These are phyloP conservation scores for Plutomurus gul DNA, from an alignment of 1,140 invertebrate species.

Conservation along the genomic window DNA sequence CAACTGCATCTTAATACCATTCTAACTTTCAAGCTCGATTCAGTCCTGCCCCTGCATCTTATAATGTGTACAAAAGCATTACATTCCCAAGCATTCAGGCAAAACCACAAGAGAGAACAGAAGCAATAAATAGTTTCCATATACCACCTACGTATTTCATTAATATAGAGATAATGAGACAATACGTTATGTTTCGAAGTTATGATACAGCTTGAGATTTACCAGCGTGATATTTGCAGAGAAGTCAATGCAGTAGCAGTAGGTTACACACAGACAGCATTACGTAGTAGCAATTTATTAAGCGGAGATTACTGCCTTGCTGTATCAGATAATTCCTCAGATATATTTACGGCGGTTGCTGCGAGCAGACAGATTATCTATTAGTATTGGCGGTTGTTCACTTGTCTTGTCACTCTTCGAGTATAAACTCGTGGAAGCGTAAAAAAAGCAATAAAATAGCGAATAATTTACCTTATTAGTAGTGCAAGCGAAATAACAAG, in stretches of 20 bases:
- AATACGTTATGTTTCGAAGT: slow-evolving; percentile 15
- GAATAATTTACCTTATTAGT: slow-evolving; percentile 18
- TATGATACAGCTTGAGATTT: too few species aligned
- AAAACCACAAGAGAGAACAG: neutral
- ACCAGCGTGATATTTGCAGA: too few species aligned
- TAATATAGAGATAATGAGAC: slow-evolving; percentile 10
- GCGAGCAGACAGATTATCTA: neutral
- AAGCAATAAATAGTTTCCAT: neutral
- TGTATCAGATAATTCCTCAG: neutral
- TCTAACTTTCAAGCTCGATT: too few species aligned
- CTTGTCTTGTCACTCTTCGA: slow-evolving; percentile 17
- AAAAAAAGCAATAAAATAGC: slow-evolving; percentile 14
- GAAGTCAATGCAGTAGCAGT: too few species aligned
- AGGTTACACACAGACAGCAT: neutral
- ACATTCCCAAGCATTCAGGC: too few species aligned
- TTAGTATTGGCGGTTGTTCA: neutral
- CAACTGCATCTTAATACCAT: too few species aligned
- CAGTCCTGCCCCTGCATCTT: too few species aligned
- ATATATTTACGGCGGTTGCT: neutral
- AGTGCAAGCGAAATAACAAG: neutral
- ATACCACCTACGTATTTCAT: slow-evolving; percentile 15
- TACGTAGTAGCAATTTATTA: too few species aligned
- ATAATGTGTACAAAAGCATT: too few species aligned
- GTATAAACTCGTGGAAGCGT: slow-evolving; percentile 9
- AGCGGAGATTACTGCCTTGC: too few species aligned